Evolutionary conservation across 2,888 invertebrate genomes (phyloP), one percentile per base, ranked within the genome.

Genomic region (Mesorhabditis sp.): DNA sequence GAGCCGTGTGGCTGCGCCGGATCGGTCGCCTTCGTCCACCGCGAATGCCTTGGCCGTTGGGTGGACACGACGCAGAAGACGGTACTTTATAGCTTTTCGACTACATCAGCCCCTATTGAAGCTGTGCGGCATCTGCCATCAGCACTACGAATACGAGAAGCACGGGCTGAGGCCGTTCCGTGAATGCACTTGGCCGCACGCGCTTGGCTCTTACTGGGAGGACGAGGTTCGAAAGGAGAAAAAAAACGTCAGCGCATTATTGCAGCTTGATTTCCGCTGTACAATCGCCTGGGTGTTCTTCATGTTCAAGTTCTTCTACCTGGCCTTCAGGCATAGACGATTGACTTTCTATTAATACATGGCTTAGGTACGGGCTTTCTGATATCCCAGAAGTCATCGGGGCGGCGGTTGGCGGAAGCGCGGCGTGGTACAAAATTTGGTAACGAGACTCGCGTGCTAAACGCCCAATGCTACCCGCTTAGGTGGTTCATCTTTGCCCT

Each of bases 401-500:
- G 10, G 13, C 15, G 13, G 64, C 15, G 13, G 10, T 63, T n/a
- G 41, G 64, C 7, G 28, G 15, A 7, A 42, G 64, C 3, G 15
- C 41, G 10, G 15, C 15, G 7, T 63, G 15, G 64, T 66, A 28
- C 15, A 66, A 43, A 13, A 44, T 66, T 10, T 70, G 10, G 69
- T 69, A 45, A 50, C 10, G 7, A 68, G 68, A 43, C 3, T 1
- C 2, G n/a, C 4, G 13, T 43, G 10, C 43, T 15, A 67, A 43
- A n/a, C 66, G 69, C n/a, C 43, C 45, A 15, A 45, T 67, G 43
- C 50, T 7, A 41, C n/a, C 41, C 5, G 45, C 43, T 77, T 43
- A 75, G 77, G 72, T 78, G 77, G 75, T 43, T 77, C n/a, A 73
- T 76, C 6, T 79, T 78, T 62, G 74, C 73, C 71, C 68, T 80